Evolutionary conservation across 1,140 invertebrate species (phyloP).

Genomic region (Drosophila grimshawi): DNA sequence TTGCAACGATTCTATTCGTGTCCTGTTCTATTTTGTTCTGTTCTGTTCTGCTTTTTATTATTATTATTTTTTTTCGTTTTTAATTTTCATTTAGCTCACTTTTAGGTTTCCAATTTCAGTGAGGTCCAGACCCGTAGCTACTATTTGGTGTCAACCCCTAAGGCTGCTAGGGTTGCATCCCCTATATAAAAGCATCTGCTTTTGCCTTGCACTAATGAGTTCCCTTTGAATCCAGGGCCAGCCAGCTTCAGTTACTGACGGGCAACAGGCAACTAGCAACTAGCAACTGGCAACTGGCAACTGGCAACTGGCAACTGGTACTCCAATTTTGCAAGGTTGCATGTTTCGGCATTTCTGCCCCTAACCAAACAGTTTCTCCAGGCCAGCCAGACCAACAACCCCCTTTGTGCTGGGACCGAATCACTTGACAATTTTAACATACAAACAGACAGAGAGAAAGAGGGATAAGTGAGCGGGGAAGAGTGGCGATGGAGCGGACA

Average conservation of each 20-base stretch:
- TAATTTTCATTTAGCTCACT: conserved; percentile 41
- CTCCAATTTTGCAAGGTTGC: background rate
- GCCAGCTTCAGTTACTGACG: background rate
- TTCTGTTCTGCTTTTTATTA: background rate
- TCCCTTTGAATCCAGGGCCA: background rate
- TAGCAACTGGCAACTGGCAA: background rate
- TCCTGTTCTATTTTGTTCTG: background rate
- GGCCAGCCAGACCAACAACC: no score
- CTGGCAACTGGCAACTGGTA: background rate
- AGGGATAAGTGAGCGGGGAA: no score
- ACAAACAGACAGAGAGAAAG: background rate
- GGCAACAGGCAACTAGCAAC: background rate
- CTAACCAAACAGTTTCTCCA: no score
- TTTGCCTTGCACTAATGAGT: conserved; percentile 18
- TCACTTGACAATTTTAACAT: conserved; percentile 15
- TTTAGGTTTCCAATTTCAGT: conserved; percentile 8
- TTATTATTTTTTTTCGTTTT: conserved; percentile 15
- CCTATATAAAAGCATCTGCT: background rate
- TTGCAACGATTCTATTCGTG: conserved; percentile 2
- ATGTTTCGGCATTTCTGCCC: background rate
- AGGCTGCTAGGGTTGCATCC: background rate
- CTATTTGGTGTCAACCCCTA: background rate
- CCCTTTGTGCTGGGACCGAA: conserved; percentile 6
- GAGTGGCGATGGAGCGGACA: background rate
- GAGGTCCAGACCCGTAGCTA: background rate